A percentile compares a stretch with the other conserved stretches of the same genome.
These are phyloP conservation scores for Colius striatus DNA, from an alignment of 2,113 vertebrate species.

Conservation along the genomic window DNA sequence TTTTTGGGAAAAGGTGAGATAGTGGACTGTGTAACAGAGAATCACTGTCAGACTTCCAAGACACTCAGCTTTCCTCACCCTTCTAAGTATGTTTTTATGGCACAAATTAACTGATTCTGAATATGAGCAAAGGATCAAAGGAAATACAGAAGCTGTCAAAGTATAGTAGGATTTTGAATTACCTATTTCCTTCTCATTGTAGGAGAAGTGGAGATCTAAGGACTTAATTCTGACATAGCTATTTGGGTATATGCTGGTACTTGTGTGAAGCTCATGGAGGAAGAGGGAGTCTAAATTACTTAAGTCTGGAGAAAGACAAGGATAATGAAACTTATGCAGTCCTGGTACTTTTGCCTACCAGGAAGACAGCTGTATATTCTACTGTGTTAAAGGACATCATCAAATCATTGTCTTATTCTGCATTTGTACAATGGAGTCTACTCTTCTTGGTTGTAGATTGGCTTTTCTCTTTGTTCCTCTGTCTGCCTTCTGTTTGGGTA, in stretches of 20 bases:
- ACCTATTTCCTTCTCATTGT: neutral
- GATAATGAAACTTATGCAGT: neutral
- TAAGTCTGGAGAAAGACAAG: neutral
- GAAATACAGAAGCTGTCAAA: neutral
- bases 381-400: neutral
- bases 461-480: slow-evolving; percentile 80
- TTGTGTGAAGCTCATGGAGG: neutral
- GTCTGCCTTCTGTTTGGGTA: slow-evolving; percentile 80
- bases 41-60: neutral
- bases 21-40: neutral
- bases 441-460: slow-evolving; percentile 74
- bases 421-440: neutral
- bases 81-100: neutral
- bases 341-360: neutral
- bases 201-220: neutral
- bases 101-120: neutral
- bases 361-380: neutral
- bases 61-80: neutral
- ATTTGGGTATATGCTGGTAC: neutral
- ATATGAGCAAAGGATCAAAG: neutral
- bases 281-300: neutral
- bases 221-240: neutral
- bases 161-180: neutral
- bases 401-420: neutral
- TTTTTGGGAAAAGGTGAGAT: neutral